These are phyloP conservation scores for Volucella bombylans DNA, from an alignment of 2,888 invertebrate genomes.

Conservation along the genomic window DNA sequence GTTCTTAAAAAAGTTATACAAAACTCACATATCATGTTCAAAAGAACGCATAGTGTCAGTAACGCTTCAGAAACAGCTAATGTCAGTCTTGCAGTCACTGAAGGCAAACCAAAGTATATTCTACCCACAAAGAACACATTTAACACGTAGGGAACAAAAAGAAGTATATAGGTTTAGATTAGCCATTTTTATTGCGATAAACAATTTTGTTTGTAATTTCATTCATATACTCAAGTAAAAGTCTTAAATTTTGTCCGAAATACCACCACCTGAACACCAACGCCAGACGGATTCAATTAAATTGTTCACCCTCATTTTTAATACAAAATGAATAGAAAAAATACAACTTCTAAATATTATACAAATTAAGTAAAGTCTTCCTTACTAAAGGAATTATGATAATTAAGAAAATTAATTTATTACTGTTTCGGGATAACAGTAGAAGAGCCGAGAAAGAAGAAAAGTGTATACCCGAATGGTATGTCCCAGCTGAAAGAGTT, in stretches of 20 bases:
- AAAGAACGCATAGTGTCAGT: too few relatives aligned
- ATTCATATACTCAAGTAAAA: constrained; percentile 34
- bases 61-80: too few relatives aligned
- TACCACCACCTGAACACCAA: constrained; percentile 57
- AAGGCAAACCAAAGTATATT: too few relatives aligned
- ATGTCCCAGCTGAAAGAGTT: constrained; percentile 73
- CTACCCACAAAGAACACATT: too few relatives aligned
- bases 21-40: too few relatives aligned
- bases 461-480: constrained; percentile 16
- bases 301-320: constrained; percentile 26
- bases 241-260: constrained; percentile 42
- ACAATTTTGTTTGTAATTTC: too few relatives aligned
- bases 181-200: too few relatives aligned
- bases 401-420: constrained; percentile 71
- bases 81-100: too few relatives aligned
- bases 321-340: constrained; percentile 18
- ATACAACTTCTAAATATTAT: constrained; percentile 15
- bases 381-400: constrained; percentile 52
- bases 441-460: constrained; percentile 9
- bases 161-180: too few relatives aligned
- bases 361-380: constrained; percentile 39
- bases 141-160: too few relatives aligned
- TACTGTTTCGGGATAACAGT: constrained; percentile 38
- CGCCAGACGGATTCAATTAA: constrained; percentile 54
- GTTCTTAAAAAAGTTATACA: too few relatives aligned